A percentile compares a stretch with the other conserved stretches of the same genome.
Evolutionary conservation across 2,113 vertebrate genomes (phyloP).

Genomic region (Glareola pratincola): DNA sequence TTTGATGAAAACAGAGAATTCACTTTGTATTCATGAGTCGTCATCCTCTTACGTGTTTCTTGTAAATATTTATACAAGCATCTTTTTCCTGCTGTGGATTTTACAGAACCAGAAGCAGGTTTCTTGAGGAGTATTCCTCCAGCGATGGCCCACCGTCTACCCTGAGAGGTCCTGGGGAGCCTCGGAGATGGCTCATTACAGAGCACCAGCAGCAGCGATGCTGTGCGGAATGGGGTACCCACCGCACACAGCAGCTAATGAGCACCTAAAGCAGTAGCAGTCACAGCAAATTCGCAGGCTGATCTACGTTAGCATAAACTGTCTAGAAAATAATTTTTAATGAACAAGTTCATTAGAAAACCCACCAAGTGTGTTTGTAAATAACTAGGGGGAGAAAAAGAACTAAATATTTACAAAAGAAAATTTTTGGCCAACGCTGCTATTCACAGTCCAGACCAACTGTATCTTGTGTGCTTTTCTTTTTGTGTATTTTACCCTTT

Average conservation of each 20-base stretch:
- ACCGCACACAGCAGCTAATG: background rate
- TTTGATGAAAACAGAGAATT: background rate
- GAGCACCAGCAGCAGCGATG: background rate
- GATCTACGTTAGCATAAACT: background rate
- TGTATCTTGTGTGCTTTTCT: background rate
- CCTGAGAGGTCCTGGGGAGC: background rate
- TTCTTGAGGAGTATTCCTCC: background rate
- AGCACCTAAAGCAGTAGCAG: background rate
- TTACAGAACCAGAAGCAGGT: background rate
- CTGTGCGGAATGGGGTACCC: accelerated
- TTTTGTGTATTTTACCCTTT: background rate
- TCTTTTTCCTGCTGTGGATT: background rate
- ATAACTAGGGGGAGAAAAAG: background rate
- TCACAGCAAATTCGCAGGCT: background rate
- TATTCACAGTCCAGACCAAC: background rate
- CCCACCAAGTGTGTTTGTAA: background rate
- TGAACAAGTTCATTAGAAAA: background rate
- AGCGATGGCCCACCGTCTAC: accelerated
- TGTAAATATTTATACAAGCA: background rate
- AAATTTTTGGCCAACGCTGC: background rate
- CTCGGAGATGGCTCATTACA: background rate
- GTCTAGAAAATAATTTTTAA: background rate
- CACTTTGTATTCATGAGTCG: background rate
- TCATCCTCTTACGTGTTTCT: background rate
- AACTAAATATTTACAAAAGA: background rate